phyloP scores from a whole-genome alignment of 1,140 invertebrate species.

The Onthophagus taurus region DNA sequence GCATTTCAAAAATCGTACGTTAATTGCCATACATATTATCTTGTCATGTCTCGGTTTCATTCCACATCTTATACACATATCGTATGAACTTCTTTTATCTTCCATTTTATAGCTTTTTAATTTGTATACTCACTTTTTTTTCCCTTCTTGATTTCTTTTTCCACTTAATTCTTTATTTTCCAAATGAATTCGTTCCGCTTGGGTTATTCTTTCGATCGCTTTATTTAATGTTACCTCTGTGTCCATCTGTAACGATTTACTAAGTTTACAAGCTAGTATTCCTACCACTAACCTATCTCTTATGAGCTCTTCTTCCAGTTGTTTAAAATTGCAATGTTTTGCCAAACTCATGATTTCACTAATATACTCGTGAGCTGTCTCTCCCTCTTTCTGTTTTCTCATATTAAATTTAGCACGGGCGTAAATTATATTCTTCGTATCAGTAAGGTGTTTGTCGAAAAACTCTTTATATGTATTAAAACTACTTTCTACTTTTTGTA shows the following conservation, averaged over 20 bases:
- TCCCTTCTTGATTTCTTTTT: no score
- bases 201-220: neutral
- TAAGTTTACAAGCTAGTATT: conserved; percentile 26
- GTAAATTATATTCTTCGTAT: conserved; percentile 1
- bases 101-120: no score
- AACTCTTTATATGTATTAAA: no score
- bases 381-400: neutral
- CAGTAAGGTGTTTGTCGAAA: conserved; percentile 7
- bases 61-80: no score
- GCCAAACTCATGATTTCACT: neutral
- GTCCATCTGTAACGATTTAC: conserved; percentile 29
- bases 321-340: conserved; percentile 24
- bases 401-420: neutral
- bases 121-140: no score
- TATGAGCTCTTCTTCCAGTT: conserved; percentile 28
- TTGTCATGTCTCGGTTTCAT: no score
- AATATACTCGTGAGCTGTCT: neutral
- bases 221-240: conserved; percentile 24
- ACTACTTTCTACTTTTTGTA: no score
- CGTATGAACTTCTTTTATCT: no score
- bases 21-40: no score
- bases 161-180: conserved; percentile 7
- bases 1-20: no score
- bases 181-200: neutral
- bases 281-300: conserved; percentile 33